Percentiles rank a stretch among this genome's conserved stretches.
Evolutionary conservation across 2,888 invertebrate species (phyloP).

Genomic region (Dichetophora obliterata): DNA sequence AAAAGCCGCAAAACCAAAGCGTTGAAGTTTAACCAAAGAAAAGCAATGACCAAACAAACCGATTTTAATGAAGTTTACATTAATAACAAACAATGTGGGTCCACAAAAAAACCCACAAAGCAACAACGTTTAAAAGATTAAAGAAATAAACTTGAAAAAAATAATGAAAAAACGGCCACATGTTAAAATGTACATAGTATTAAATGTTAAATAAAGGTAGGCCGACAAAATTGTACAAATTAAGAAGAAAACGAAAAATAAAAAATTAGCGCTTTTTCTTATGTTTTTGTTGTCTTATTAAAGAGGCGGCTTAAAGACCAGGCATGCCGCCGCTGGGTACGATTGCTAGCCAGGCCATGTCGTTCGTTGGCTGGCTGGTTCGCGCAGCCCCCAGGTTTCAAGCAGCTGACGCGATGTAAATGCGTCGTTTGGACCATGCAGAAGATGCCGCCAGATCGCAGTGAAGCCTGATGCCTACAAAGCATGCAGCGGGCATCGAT

Average conservation of each 20-base stretch:
- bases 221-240: neutral
- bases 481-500: no score
- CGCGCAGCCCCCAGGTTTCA: neutral
- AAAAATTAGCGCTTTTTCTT: constrained; percentile 9
- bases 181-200: constrained; percentile 6
- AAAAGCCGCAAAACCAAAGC: constrained; percentile 8
- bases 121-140: constrained; percentile 8
- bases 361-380: constrained; percentile 22
- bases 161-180: neutral
- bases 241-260: neutral
- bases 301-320: neutral
- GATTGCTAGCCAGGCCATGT: neutral
- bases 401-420: neutral
- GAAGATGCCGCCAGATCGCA: constrained; percentile 20
- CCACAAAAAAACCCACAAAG: neutral
- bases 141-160: neutral
- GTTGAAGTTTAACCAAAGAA: neutral
- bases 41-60: neutral
- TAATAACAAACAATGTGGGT: neutral
- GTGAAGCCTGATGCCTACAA: constrained; percentile 34
- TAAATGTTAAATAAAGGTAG: constrained; percentile 31
- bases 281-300: no score
- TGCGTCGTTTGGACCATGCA: neutral
- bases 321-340: neutral
- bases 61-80: constrained; percentile 33